A percentile compares a stretch with the other conserved stretches of the same genome.
These are phyloP conservation scores for Cephalophus harveyi DNA, from an alignment of 2,113 vertebrate genomes.

Conservation along the genomic window DNA sequence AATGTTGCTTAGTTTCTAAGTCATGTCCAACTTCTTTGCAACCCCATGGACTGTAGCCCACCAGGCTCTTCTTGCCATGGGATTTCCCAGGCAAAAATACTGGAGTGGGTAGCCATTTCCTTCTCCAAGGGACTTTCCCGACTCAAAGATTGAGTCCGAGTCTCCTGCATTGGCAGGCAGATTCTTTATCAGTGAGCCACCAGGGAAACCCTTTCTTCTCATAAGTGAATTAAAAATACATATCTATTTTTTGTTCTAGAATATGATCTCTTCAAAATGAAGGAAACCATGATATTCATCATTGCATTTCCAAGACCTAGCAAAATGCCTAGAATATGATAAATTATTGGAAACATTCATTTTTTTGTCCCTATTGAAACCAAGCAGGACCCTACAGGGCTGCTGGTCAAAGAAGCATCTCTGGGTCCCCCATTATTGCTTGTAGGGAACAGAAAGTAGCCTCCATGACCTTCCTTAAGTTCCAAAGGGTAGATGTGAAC, in stretches of 20 bases:
- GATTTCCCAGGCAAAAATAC: neutral
- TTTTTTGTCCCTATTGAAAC: neutral
- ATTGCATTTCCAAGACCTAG: neutral
- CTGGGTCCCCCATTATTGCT: neutral
- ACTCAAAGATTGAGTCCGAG: neutral
- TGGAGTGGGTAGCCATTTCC: neutral
- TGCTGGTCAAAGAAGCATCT: neutral
- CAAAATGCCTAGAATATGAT: neutral
- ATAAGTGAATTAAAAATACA: neutral
- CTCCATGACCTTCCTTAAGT: neutral
- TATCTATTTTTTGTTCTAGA: neutral
- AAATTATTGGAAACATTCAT: neutral
- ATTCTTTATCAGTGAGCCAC: neutral
- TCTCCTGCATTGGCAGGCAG: neutral
- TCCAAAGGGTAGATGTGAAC: neutral
- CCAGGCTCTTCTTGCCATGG: neutral
- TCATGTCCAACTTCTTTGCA: neutral
- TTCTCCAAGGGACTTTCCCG: neutral
- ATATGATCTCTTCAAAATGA: neutral
- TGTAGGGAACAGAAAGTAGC: neutral
- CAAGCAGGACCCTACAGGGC: accelerated
- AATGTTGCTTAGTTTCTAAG: neutral
- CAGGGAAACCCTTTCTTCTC: neutral
- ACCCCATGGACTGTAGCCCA: neutral
- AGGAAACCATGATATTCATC: neutral